Base-by-base conservation (phyloP, 2,888 invertebrate species). In the Andrena chrysosceles region DNA sequence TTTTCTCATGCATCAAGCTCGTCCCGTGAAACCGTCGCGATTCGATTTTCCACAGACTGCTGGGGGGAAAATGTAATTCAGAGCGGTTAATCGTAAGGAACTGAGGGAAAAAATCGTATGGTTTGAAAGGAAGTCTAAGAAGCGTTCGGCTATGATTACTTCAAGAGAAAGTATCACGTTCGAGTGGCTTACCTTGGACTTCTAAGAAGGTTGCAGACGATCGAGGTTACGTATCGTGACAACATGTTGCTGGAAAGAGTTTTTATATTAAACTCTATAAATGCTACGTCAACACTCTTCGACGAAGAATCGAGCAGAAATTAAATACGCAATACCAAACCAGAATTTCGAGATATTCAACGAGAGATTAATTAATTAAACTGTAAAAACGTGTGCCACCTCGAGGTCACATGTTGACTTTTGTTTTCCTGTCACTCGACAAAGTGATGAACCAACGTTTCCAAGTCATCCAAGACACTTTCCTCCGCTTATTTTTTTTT, bases 141-240 rank as follows among this genome's bases (percentile, higher is more conserved):
- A 23, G 4, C 26, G 26, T n/a, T 31, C 26, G 31, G 20, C 23
- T 26, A 16, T 16, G n/a, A 29, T 42, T 20, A 26, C 29, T 35
- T 26, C n/a, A 0, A 29, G 31, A 3, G 31, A 76, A 31, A 26
- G 29, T 54, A 60, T 82, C 64, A 7, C 6, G 42, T 73, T 77
- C 23, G 29, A 42, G 54, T 56, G 23, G 71, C 71, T 84, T 69
- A 75, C 84, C 78, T 83, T 75, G 75, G 33, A 60, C 42, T 60
- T 2, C 59, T 29, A 1, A 68, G n/a, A 52, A 83, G 63, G 8
- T 74, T 70, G 56, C 49, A 20, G 49, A 73, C 26, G 33, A 62
- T 13, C 35, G 60, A 83, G 74, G 77, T 77, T 74, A 77, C 33
- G 8, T 20, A 26, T 63, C 74, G 70, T 48, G 68, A 70, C 42